Percentiles rank a stretch among this genome's conserved stretches.
phyloP scores from a whole-genome alignment of 1,140 invertebrate species.

The Ridgeia piscesae region DNA sequence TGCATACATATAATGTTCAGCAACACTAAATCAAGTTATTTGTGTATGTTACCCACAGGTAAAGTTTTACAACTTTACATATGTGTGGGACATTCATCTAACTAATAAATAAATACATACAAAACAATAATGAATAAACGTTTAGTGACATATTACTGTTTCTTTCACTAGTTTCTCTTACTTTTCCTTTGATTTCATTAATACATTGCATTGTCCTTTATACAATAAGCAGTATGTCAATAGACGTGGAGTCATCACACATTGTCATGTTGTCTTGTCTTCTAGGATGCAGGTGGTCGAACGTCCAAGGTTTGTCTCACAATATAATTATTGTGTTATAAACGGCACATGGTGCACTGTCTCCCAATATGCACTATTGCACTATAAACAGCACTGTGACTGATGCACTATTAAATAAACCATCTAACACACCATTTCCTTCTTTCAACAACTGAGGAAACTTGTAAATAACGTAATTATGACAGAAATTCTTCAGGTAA shows the following conservation, averaged over 20 bases:
- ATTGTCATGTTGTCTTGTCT: neutral
- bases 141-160: neutral
- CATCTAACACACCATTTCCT: neutral
- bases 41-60: no score
- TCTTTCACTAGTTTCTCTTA: neutral
- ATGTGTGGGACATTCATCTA: neutral
- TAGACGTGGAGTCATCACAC: neutral
- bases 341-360: neutral
- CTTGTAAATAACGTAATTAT: neutral
- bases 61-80: no score
- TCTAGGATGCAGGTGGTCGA: neutral
- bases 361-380: neutral
- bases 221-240: neutral
- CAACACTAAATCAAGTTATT: no score
- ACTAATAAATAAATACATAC: neutral
- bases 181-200: neutral
- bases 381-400: neutral
- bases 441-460: neutral
- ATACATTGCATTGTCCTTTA: neutral
- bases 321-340: neutral
- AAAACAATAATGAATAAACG: neutral
- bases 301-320: neutral
- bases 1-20: neutral
- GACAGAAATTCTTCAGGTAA: neutral
- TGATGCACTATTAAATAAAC: neutral